Percentiles rank a stretch among this genome's conserved stretches.
Evolutionary conservation across 2,797 vertebrate species (phyloP).

Genomic region (Pangasius sanitwongsei): DNA sequence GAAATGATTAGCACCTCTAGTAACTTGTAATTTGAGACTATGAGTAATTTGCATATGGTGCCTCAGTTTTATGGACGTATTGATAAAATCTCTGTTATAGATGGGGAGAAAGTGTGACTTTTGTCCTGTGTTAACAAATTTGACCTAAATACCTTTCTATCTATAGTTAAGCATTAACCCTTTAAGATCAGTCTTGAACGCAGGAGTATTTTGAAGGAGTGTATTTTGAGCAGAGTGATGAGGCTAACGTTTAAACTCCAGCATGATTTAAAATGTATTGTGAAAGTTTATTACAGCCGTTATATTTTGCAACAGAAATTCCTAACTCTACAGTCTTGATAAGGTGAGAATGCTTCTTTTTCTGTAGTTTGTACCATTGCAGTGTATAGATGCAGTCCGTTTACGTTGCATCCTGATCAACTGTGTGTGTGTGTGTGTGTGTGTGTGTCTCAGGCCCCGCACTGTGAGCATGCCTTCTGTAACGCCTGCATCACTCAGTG

Average conservation of each 20-base stretch:
- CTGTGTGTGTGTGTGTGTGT: conserved; percentile 8
- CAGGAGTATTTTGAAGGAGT: background rate
- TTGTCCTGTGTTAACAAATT: background rate
- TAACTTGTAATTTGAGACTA: background rate
- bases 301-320: background rate
- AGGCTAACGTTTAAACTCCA: background rate
- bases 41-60: background rate
- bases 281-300: background rate
- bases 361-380: background rate
- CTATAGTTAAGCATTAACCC: background rate
- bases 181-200: background rate
- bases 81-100: background rate
- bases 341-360: background rate
- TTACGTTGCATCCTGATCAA: background rate
- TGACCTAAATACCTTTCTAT: background rate
- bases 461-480: conserved; percentile 99
- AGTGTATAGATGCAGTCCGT: background rate
- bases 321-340: background rate
- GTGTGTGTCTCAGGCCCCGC: conserved; percentile 82
- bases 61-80: background rate
- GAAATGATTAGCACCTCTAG: too few species aligned
- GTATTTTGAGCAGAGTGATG: background rate
- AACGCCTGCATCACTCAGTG: conserved; percentile 99
- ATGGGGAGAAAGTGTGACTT: background rate
- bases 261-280: background rate